phyloP scores from a whole-genome alignment of 2,888 invertebrate genomes.

The Dyspetes luteomarginatus region DNA sequence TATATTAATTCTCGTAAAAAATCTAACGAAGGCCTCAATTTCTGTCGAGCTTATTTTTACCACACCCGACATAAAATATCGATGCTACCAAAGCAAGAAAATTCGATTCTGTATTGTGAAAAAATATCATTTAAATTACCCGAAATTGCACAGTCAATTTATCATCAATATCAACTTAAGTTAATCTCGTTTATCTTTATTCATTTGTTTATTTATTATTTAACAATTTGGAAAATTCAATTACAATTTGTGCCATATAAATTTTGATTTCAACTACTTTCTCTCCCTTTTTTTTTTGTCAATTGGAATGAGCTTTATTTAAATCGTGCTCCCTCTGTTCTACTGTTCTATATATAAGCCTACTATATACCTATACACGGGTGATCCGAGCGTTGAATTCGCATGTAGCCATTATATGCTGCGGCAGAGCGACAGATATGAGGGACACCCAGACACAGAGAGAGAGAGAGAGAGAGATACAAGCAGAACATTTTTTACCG shows the following conservation, averaged over 20 bases:
- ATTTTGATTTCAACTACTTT: no score
- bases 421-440: conserved; percentile 18
- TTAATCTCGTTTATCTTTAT: no score
- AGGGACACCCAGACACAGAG: conserved; percentile 19
- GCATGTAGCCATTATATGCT: conserved; percentile 27
- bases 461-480: conserved; percentile 23
- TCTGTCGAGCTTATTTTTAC: not conserved
- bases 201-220: no score
- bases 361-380: not conserved
- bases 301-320: conserved; percentile 13
- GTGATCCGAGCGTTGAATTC: conserved; percentile 30
- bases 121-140: no score
- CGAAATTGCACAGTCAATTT: no score
- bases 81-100: no score
- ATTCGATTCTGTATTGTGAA: no score
- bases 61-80: no score
- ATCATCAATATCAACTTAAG: no score
- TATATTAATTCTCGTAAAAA: conserved; percentile 18
- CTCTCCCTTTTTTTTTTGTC: not conserved
- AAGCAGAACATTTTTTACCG: conserved; percentile 46
- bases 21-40: not conserved
- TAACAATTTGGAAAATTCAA: no score
- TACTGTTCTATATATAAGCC: conserved; percentile 2
- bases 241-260: no score
- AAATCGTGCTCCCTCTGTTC: not conserved